phyloP scores from a whole-genome alignment of 2,113 vertebrate genomes.

The Xiphophorus hellerii region DNA sequence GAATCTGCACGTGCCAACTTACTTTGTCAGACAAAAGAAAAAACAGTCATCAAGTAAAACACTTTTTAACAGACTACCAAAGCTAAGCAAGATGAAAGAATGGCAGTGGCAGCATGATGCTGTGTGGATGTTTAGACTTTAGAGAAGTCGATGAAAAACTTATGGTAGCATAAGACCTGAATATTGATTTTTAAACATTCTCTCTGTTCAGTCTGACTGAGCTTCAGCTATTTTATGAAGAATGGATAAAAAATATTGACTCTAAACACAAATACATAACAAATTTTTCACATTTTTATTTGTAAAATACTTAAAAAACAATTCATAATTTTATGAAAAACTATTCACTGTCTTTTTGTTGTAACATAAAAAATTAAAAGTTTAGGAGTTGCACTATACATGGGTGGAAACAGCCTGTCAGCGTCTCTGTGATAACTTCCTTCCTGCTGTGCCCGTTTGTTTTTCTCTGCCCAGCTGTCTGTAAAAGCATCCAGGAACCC shows the following conservation, averaged over 20 bases:
- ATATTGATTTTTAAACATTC: too few relatives aligned
- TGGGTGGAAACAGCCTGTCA: constrained; percentile 8
- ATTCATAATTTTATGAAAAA: not conserved
- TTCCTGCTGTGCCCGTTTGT: constrained; percentile 19
- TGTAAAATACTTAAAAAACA: not conserved
- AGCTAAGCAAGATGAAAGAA: too few relatives aligned
- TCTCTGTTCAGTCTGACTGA: too few relatives aligned
- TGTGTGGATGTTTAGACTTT: too few relatives aligned
- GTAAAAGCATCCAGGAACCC: constrained; percentile 93
- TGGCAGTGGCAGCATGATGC: too few relatives aligned
- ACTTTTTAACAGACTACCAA: not conserved
- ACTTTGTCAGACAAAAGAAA: too few relatives aligned
- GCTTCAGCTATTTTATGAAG: too few relatives aligned
- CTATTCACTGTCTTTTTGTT: not conserved
- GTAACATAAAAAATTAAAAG: too few relatives aligned
- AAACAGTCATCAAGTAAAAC: not conserved
- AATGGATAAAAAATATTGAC: not conserved
- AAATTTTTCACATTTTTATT: not conserved
- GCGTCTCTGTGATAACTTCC: constrained; percentile 35
- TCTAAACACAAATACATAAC: not conserved
- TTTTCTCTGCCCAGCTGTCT: constrained; percentile 85
- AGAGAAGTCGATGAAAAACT: too few relatives aligned
- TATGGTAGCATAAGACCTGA: too few relatives aligned
- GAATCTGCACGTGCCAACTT: too few relatives aligned
- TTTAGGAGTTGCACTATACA: not conserved